Base-by-base conservation (phyloP, 2,888 invertebrate genomes). In the Thalpophila matura region DNA sequence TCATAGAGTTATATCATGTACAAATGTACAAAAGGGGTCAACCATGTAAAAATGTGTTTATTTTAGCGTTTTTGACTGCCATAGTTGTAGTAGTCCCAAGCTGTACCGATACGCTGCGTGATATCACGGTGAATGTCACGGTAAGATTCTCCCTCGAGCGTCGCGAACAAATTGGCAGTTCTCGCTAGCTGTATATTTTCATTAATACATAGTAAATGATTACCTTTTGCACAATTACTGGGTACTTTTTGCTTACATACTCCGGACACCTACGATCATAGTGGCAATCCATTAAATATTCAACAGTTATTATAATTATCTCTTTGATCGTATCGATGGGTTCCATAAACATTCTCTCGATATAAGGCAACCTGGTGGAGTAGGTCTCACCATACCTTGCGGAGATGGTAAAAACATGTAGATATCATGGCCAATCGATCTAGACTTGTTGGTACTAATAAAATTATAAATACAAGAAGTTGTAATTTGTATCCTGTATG, bases 231-330 rank as follows among this genome's bases (percentile, higher is more conserved):
- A n/a, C n/a, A n/a, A n/a, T n/a, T n/a, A n/a, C n/a, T n/a, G n/a
- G n/a, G n/a, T n/a, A n/a, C n/a, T n/a, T n/a, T n/a, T n/a, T n/a
- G n/a, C n/a, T n/a, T n/a, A 1, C 14, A 24, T 18, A 7, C 31
- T 65, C 38, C 31, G 33, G 18, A 58, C 60, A 74, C 68, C 42
- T 59, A 42, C 37, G 18, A 20, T 27, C 42, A 33, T 55, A 55
- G 54, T 43, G 54, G 35, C 47, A 55, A 71, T 68, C 69, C 61
- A 50, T 71, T 45, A 59, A 60, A 71, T 74, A 71, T 71, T 71
- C 69, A 68, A 56, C 22, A 47, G 69, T 47, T 68, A 74, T 74
- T 68, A 68, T 68, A 71, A 70, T 74, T 68, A 68, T 61, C 20
- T 38, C 29, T 56, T 53, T 73, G 74, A 71, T 74, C 61, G 14